Evolutionary conservation across 2,113 vertebrate genomes (phyloP), one percentile per base, ranked within the genome.

Genomic region (Hemichromis elongatus): DNA sequence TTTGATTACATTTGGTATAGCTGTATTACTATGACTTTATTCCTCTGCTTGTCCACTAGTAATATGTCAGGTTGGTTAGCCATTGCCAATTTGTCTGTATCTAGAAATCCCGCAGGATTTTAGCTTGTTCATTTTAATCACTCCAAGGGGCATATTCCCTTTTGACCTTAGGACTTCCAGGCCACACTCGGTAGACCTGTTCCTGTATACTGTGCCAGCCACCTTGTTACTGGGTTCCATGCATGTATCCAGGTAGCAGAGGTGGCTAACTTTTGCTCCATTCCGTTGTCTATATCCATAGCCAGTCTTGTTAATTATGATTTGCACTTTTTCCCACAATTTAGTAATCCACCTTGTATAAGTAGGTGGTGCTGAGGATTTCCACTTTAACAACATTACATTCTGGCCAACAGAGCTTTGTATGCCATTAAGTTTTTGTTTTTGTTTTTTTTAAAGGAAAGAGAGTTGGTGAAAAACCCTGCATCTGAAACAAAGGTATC

Each of bases 241-340:
- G 30, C 59, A 63, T 63, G 30, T 63, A 37, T 63, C 30, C 59
- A 63, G 59, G 59, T 37, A 37, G 30, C 9, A n/a, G 30, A 12
- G 18, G 18, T 63, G 30, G 18, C 59, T 61, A 61, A 35, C 3
- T 1, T 35, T 12, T 63, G 0, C 59, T 63, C 59, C 30, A n/a
- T 63, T 33, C 28, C 28, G 19, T 19, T 2, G 57, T 33, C 28
- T 61, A 33, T 61, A 61, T 61, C 28, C 9, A 19, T 61, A 61
- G 28, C 16, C 16, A 61, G 28, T 61, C 16, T 61, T 63, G 59
- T 30, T 63, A 63, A 35, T 12, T 2, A 63, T 63, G 18, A 63
- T 63, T 63, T 63, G 30, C 59, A n/a, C 30, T 63, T n/a, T 35
- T n/a, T 4, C 6, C 30, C 1, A 0, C 2, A 63, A 35, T 63